Evolutionary conservation across 1,140 invertebrate genomes (phyloP).

Genomic region (Campoletis sonorensis): DNA sequence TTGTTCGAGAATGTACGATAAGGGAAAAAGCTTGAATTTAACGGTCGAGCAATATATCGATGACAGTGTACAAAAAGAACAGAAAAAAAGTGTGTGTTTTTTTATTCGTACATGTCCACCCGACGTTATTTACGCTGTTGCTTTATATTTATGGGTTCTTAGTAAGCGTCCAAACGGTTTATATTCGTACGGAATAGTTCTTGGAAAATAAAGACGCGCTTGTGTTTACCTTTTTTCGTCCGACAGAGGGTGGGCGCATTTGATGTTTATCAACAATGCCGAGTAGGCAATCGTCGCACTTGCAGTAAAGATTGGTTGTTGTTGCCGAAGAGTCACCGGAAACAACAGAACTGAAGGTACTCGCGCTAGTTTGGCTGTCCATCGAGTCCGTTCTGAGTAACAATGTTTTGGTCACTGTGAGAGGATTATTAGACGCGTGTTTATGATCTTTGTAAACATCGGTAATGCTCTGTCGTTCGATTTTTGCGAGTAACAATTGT

Average conservation of each 20-base stretch:
- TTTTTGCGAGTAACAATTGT: constrained; percentile 85
- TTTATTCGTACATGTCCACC: not conserved
- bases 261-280: constrained; percentile 87
- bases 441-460: constrained; percentile 51
- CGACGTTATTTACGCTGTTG: too few species aligned
- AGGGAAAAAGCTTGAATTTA: too few species aligned
- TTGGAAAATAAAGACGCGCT: not conserved
- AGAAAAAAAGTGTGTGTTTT: not conserved
- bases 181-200: too few species aligned
- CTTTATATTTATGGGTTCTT: too few species aligned
- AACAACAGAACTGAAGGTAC: constrained; percentile 80
- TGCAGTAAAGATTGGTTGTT: constrained; percentile 77
- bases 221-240: constrained; percentile 80
- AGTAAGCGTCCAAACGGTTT: too few species aligned
- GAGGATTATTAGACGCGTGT: constrained; percentile 17
- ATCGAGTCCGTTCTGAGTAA: constrained; percentile 85
- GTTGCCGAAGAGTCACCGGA: constrained; percentile 78
- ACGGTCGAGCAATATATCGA: too few species aligned
- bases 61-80: too few species aligned
- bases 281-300: constrained; percentile 89
- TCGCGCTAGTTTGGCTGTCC: constrained; percentile 86
- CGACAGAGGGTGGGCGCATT: constrained; percentile 75
- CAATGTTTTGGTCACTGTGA: constrained; percentile 54
- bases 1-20: too few species aligned
- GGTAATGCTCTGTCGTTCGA: constrained; percentile 77